Evolutionary conservation across 2,888 invertebrate species (phyloP), one percentile per base, ranked within the genome.

Genomic region (Papilio gigon): DNA sequence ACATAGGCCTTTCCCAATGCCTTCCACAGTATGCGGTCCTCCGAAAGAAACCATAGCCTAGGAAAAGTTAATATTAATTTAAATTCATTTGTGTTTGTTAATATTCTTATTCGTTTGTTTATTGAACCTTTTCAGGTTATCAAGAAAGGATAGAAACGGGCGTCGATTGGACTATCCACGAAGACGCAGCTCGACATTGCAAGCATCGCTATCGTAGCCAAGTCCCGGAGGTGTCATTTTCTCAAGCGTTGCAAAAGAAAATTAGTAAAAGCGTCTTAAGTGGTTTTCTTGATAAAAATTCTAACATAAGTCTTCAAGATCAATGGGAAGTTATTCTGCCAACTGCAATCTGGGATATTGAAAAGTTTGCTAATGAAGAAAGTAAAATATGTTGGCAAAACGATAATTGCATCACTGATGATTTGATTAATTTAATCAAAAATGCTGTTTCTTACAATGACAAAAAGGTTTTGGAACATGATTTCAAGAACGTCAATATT

Each of bases 281-380:
- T 20, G 82, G 83, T 11, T 88, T 91, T 68, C 75, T 91, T 4
- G 74, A 88, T 50, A 78, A 85, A 71, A 50, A 83, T 0, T 85
- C 85, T 12, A 75, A 73, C 6, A 67, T 90, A 4, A 82, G 78
- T 59, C 74, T 90, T 33, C 74, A 84, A 8, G 80, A 91, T 37
- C 86, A 86, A 33, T 89, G 86, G 85, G 89, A 90, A 25, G 67
- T 87, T 2, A 71, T 85, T 2, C 71, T 89, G 20, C 86, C 90
- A 0, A 79, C 84, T 27, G 80, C 76, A 2, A 62, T 88, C 20
- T 92, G 90, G 89, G 92, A 92, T 73, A 84, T 79, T 42, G 86
- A 88, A 17, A 87, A 80, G 68, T 86, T 87, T 72, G 77, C 82
- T 1, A 88, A 78, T 17, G 81, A 86, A 17, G 89, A 89, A 79